Evolutionary conservation across 2,797 vertebrate species (phyloP).

Genomic region (Avahi laniger): DNA sequence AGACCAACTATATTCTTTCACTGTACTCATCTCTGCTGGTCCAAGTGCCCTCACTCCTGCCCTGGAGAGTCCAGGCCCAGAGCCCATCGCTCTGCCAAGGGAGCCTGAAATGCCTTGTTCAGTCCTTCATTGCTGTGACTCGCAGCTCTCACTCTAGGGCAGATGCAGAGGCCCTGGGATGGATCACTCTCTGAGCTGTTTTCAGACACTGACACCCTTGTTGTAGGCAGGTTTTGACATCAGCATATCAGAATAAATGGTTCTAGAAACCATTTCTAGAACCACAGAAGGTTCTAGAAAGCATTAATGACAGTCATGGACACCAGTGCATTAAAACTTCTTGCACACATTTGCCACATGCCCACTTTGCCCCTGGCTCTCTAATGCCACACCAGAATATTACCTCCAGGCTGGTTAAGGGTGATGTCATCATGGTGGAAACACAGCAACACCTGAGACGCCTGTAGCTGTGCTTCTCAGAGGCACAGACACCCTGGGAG

Average conservation of each 20-base stretch:
- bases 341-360: neutral
- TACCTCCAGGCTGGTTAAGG: neutral
- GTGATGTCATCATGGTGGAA: neutral
- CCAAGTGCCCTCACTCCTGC: neutral
- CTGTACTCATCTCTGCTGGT: neutral
- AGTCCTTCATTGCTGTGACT: neutral
- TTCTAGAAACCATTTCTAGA: no score
- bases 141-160: neutral
- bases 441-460: neutral
- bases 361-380: neutral
- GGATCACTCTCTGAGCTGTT: neutral
- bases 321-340: neutral
- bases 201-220: neutral
- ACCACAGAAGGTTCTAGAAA: conserved; percentile 19
- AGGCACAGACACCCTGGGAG: neutral
- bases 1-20: neutral
- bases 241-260: neutral
- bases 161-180: neutral
- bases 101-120: neutral
- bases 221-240: neutral
- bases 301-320: neutral
- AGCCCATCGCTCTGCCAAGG: neutral
- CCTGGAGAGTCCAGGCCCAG: neutral
- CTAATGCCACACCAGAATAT: neutral
- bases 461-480: neutral